Evolutionary conservation across 2,797 vertebrate species (phyloP).

Genomic region (Emys orbicularis): DNA sequence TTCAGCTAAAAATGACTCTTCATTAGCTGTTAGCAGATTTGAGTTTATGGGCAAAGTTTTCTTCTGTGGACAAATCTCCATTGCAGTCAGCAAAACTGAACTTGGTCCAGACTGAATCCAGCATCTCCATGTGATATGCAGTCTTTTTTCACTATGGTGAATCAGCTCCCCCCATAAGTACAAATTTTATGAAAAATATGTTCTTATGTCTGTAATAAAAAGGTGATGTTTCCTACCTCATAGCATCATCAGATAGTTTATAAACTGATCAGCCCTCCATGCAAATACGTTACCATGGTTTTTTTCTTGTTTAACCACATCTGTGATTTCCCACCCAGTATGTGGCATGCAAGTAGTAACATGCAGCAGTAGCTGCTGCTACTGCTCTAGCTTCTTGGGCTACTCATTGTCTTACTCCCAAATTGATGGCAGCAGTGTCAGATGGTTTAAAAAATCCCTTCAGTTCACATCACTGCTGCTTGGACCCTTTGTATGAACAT

Average conservation of each 20-base stretch:
- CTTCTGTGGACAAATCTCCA: neutral
- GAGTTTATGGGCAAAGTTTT: neutral
- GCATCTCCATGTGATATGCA: neutral
- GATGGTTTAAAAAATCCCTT: neutral
- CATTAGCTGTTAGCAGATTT: slow-evolving; percentile 8
- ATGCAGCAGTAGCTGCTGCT: neutral
- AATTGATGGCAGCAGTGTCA: neutral
- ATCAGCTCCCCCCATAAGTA: neutral
- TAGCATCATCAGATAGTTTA: neutral
- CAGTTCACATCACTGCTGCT: neutral
- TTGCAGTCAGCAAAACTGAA: neutral
- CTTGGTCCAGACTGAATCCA: neutral
- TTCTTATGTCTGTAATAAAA: neutral
- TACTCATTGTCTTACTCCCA: neutral
- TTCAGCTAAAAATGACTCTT: neutral
- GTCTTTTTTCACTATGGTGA: neutral
- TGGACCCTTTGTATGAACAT: neutral
- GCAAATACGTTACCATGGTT: neutral
- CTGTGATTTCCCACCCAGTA: neutral
- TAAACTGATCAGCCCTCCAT: neutral
- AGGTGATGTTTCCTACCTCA: neutral
- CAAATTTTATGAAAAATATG: neutral
- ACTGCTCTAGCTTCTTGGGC: neutral
- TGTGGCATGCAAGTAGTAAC: neutral
- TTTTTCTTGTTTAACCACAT: neutral